These are phyloP conservation scores for Paramormyrops hopkinsi DNA, from an alignment of 2,797 vertebrate species.

Conservation along the genomic window DNA sequence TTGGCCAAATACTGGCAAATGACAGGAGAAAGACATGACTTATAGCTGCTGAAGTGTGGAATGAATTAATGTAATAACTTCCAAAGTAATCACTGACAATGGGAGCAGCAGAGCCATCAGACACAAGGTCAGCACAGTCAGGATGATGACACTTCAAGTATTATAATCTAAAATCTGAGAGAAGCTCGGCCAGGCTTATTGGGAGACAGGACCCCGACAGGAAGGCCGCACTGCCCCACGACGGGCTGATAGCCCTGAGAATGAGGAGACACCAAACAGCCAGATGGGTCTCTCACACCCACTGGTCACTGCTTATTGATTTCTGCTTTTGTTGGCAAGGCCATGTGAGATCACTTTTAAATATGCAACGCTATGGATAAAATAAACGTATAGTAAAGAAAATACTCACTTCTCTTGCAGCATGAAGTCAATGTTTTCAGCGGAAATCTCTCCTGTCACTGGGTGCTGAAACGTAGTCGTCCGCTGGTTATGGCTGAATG, in stretches of 20 bases:
- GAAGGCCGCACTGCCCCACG: not conserved
- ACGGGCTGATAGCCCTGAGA: not conserved
- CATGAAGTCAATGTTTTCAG: conserved; percentile 90
- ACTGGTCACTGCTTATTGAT: conserved; percentile 11
- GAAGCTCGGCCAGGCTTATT: not conserved
- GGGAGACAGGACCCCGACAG: not conserved
- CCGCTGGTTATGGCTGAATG: conserved; percentile 87
- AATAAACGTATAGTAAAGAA: conserved; percentile 18
- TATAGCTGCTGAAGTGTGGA: not conserved
- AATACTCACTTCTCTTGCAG: conserved; percentile 87
- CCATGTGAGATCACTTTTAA: not conserved
- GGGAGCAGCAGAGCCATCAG: conserved; percentile 19
- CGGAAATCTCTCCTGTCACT: conserved; percentile 89
- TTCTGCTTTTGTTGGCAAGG: not conserved
- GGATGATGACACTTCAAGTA: conserved; percentile 9
- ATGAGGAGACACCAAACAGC: conserved; percentile 1
- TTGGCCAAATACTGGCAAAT: not conserved
- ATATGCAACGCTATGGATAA: not conserved
- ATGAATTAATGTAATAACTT: conserved; percentile 2
- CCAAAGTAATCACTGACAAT: conserved; percentile 17
- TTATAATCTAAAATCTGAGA: conserved; percentile 9
- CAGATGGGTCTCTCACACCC: conserved; percentile 14
- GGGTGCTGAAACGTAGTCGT: conserved; percentile 88
- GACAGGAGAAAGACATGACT: not conserved
- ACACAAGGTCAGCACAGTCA: conserved; percentile 26